Percentiles rank a stretch among this genome's conserved stretches.
phyloP scores from a whole-genome alignment of 2,888 invertebrate species.

The Amiota minor region DNA sequence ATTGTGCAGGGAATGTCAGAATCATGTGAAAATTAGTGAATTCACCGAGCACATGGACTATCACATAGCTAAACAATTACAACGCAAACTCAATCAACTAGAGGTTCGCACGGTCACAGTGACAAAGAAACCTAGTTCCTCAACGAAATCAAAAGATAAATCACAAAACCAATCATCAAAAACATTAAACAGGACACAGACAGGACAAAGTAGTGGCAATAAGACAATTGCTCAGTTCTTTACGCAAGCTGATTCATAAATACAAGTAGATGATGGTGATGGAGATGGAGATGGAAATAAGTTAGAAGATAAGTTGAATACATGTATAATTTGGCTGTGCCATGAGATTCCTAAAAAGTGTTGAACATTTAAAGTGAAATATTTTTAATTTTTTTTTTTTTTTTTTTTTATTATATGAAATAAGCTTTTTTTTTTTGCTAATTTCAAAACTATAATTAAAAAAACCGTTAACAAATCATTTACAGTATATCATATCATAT shows the following conservation, averaged over 20 bases:
- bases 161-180: not conserved
- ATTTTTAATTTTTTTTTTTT: not conserved
- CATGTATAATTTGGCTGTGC: conserved; percentile 14
- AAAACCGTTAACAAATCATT: not conserved
- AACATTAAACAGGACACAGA: conserved; percentile 36
- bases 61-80: conserved; percentile 87
- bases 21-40: conserved; percentile 77
- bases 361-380: not conserved
- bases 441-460: conserved; percentile 1
- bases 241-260: conserved; percentile 53
- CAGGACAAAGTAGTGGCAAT: conserved; percentile 36
- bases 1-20: conserved; percentile 81
- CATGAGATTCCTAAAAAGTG: not conserved
- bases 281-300: too few relatives aligned
- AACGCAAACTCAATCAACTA: conserved; percentile 64
- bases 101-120: conserved; percentile 56
- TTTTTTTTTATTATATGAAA: conserved; percentile 9
- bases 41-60: conserved; percentile 86
- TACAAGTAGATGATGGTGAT: too few relatives aligned
- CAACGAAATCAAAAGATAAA: not conserved
- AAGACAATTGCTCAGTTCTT: conserved; percentile 64
- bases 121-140: conserved; percentile 46
- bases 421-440: conserved; percentile 4
- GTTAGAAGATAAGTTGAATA: too few relatives aligned
- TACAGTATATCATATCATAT: not conserved